Percentiles rank a stretch among this genome's conserved stretches.
Conservation (phyloP, 2,888 invertebrate species). For the Frankliniella intonsa region DNA sequence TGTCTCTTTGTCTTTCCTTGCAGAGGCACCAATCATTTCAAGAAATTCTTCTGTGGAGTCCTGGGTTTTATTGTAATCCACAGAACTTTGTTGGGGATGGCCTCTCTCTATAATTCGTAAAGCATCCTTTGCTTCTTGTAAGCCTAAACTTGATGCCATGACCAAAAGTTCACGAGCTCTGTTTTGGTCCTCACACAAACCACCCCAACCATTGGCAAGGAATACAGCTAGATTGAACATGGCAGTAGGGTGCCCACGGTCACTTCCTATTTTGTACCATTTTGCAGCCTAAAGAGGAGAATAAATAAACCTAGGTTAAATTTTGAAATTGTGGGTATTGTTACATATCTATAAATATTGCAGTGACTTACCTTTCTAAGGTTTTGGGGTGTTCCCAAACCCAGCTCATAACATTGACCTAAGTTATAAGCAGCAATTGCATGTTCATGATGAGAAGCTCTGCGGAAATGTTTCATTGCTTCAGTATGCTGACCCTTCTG, state of each 20-base stretch:
- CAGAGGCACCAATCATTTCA: background rate
- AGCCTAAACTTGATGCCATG: conserved; percentile 56
- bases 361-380: conserved; percentile 51
- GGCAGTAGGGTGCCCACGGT: conserved; percentile 60
- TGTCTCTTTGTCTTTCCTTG: background rate
- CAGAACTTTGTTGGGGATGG: background rate
- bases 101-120: background rate
- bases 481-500: conserved; percentile 55
- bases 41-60: background rate
- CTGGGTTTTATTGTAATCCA: background rate
- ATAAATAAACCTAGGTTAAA: conserved; percentile 29
- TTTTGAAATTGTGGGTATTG: background rate
- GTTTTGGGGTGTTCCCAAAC: conserved; percentile 58
- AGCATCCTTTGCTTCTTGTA: conserved; percentile 54
- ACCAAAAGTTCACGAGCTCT: conserved; percentile 53
- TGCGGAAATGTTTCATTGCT: conserved; percentile 53
- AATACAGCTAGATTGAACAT: conserved; percentile 66
- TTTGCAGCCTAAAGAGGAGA: conserved; percentile 55
- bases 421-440: conserved; percentile 62
- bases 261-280: conserved; percentile 60
- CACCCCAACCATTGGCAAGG: conserved; percentile 61
- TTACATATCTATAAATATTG: conserved; percentile 21
- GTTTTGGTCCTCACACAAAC: conserved; percentile 50
- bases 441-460: conserved; percentile 57
- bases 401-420: conserved; percentile 64